Percentiles rank a stretch among this genome's conserved stretches.
Conservation (phyloP, 2,797 vertebrate species). For the Peromyscus melanophrys region DNA sequence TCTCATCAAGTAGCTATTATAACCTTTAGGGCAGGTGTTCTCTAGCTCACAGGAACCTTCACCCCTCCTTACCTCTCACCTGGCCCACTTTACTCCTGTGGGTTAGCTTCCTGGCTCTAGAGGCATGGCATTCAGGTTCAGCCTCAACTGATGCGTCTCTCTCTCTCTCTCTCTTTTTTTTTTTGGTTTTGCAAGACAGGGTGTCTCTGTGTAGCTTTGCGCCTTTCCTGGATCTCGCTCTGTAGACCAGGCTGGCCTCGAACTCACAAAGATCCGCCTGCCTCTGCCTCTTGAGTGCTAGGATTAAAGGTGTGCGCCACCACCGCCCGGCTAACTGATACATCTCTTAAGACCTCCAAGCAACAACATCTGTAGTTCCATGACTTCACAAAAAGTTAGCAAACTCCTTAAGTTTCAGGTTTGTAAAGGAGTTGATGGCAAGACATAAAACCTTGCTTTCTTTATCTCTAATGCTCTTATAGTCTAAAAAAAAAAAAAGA, state of each 20-base stretch:
- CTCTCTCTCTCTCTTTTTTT: too few species aligned
- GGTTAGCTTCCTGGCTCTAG: not conserved
- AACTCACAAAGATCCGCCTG: too few species aligned
- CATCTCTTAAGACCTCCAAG: too few species aligned
- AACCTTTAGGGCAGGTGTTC: not conserved
- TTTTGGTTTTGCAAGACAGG: too few species aligned
- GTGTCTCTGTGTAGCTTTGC: too few species aligned
- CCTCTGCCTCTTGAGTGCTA: too few species aligned
- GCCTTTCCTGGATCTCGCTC: too few species aligned
- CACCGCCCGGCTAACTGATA: too few species aligned
- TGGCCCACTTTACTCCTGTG: not conserved
- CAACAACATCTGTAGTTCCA: too few species aligned
- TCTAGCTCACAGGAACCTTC: not conserved
- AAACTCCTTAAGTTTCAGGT: constrained; percentile 9
- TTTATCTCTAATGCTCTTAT: not conserved
- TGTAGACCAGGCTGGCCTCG: too few species aligned
- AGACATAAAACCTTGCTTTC: not conserved
- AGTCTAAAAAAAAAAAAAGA: not conserved
- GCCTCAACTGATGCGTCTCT: not conserved
- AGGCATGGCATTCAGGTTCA: not conserved
- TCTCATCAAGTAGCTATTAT: not conserved
- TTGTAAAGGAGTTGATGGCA: not conserved
- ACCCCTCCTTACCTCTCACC: not conserved
- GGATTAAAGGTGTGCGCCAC: too few species aligned
- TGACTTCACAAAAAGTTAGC: not conserved